Evolutionary conservation across 1,140 invertebrate genomes (phyloP).

Genomic region (Bombyx mandarina): DNA sequence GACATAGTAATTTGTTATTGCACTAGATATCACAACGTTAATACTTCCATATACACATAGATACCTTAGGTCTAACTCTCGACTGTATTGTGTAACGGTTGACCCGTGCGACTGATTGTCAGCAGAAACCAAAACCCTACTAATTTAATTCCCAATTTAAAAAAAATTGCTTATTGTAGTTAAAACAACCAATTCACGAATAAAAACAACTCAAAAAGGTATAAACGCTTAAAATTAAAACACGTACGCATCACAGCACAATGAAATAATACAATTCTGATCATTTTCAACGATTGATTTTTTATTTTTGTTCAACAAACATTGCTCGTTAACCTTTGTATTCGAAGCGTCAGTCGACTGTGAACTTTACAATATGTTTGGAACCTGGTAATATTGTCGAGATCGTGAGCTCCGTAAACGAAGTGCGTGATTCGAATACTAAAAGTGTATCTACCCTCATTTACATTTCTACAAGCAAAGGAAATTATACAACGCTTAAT

Average conservation of each 20-base stretch:
- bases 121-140: too few relatives aligned
- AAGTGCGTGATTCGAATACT: slow-evolving; percentile 31
- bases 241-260: slow-evolving; percentile 7
- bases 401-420: slow-evolving; percentile 20
- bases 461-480: slow-evolving; percentile 22
- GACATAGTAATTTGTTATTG: too few relatives aligned
- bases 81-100: too few relatives aligned
- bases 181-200: slow-evolving; percentile 1
- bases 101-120: too few relatives aligned
- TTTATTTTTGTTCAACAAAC: slow-evolving; percentile 1
- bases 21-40: too few relatives aligned
- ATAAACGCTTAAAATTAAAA: background rate
- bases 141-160: too few relatives aligned
- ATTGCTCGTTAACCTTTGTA: slow-evolving; percentile 1
- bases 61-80: too few relatives aligned
- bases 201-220: background rate
- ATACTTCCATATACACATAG: too few relatives aligned
- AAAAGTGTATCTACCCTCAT: slow-evolving; percentile 18
- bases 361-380: slow-evolving; percentile 4
- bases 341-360: background rate
- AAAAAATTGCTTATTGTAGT: too few relatives aligned
- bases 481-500: slow-evolving; percentile 17
- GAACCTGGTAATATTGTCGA: slow-evolving; percentile 1
- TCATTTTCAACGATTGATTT: background rate
- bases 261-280: slow-evolving; percentile 8